A percentile compares a stretch with the other conserved stretches of the same genome.
These are phyloP conservation scores for Eutrigla gurnardus DNA, from an alignment of 2,797 vertebrate genomes.

Conservation along the genomic window DNA sequence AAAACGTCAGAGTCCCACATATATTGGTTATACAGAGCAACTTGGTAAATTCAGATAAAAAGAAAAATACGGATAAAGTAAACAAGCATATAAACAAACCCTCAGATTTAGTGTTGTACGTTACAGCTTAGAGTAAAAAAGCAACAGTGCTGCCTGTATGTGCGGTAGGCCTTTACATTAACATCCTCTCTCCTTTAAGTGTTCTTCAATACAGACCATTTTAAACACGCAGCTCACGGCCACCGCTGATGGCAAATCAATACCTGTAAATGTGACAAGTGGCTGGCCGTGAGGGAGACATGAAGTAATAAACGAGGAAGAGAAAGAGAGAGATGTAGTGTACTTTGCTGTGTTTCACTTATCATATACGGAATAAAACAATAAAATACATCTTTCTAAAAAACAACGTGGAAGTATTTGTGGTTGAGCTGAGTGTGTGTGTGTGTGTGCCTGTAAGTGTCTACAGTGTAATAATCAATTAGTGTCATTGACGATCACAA, in stretches of 20 bases:
- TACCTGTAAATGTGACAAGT: background rate
- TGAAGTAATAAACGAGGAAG: background rate
- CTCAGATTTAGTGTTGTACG: constrained; percentile 55
- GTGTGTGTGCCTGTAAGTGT: background rate
- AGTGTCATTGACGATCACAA: constrained; percentile 94
- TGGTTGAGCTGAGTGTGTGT: background rate
- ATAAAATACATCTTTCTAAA: constrained; percentile 39
- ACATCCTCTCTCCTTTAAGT: constrained; percentile 10
- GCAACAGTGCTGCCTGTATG: constrained; percentile 10
- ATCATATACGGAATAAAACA: constrained; percentile 33
- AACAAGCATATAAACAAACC: constrained; percentile 30
- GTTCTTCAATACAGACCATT: constrained; percentile 16
- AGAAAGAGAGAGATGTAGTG: constrained; percentile 37
- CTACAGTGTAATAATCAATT: constrained; percentile 56
- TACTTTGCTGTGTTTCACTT: constrained; percentile 26
- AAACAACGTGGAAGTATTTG: constrained; percentile 38
- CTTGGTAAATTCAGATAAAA: constrained; percentile 28
- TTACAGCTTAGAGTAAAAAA: constrained; percentile 52
- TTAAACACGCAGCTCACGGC: background rate
- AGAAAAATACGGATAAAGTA: constrained; percentile 38
- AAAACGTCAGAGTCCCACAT: constrained; percentile 9
- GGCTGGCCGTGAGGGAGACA: background rate
- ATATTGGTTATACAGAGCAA: constrained; percentile 20
- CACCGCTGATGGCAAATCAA: background rate
- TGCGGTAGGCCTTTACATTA: constrained; percentile 5